phyloP scores from a whole-genome alignment of 2,797 vertebrate species.

The Gadopsis marmoratus region DNA sequence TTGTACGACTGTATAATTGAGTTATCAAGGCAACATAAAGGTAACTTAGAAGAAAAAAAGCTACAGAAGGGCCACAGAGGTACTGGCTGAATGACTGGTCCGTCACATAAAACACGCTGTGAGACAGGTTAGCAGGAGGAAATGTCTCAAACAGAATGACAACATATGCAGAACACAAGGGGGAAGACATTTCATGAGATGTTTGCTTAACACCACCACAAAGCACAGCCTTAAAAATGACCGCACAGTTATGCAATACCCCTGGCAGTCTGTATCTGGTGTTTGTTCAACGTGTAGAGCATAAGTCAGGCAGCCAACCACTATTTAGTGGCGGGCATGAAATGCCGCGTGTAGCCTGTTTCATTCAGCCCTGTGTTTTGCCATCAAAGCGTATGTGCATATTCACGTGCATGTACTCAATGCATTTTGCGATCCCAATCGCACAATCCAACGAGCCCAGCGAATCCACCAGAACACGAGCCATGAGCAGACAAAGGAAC shows the following conservation, averaged over 20 bases:
- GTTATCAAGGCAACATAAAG: not conserved
- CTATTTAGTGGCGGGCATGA: constrained; percentile 17
- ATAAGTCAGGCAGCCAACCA: not conserved
- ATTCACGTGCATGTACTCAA: constrained; percentile 26
- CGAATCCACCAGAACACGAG: constrained; percentile 73
- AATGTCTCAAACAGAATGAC: not conserved
- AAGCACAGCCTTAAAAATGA: not conserved
- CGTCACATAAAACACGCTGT: not conserved
- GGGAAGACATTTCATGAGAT: not conserved
- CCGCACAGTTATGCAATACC: not conserved
- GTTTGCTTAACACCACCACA: not conserved
- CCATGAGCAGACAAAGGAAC: constrained; percentile 61
- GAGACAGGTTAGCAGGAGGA: not conserved
- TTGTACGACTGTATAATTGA: constrained; percentile 6
- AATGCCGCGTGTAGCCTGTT: constrained; percentile 29
- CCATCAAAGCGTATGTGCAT: constrained; percentile 35
- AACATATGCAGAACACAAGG: not conserved
- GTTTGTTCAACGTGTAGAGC: not conserved
- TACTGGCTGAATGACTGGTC: not conserved
- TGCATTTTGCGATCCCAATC: constrained; percentile 51
- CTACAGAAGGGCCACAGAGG: not conserved
- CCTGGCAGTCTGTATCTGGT: not conserved
- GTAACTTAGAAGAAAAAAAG: not conserved
- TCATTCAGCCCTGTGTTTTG: constrained; percentile 49
- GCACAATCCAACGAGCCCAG: constrained; percentile 62